Evolutionary conservation across 2,888 invertebrate genomes (phyloP).

Genomic region (Oscheius myriophilus): DNA sequence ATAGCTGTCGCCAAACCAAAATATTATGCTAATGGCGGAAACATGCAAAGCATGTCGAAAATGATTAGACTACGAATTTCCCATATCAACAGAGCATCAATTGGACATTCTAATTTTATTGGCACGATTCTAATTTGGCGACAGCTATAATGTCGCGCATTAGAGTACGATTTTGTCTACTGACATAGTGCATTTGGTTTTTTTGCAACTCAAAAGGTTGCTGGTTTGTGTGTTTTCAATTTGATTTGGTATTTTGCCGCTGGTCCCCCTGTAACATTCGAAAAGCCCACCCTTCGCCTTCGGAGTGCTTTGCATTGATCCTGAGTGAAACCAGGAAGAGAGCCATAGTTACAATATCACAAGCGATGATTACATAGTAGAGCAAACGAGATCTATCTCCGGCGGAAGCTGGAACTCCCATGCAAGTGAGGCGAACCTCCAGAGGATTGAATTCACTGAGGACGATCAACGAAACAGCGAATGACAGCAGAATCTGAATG

Average conservation of each 20-base stretch:
- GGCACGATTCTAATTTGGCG: too few relatives aligned
- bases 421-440: constrained; percentile 1
- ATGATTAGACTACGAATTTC: too few relatives aligned
- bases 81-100: too few relatives aligned
- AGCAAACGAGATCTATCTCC: background rate
- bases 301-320: background rate
- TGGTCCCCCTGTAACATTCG: background rate
- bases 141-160: too few relatives aligned
- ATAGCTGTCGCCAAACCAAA: too few relatives aligned
- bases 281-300: background rate
- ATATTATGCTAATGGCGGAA: too few relatives aligned
- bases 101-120: too few relatives aligned
- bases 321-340: background rate
- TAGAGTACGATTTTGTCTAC: too few relatives aligned
- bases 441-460: background rate
- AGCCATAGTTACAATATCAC: background rate
- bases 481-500: background rate
- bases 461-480: background rate
- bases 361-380: constrained; percentile 7
- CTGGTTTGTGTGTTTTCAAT: too few relatives aligned
- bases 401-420: constrained; percentile 2
- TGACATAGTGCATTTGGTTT: too few relatives aligned
- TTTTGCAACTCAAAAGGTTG: too few relatives aligned
- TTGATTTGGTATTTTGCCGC: background rate
- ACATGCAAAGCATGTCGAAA: too few relatives aligned